Base-by-base conservation (phyloP, 2,888 invertebrate species). In the Tipula helvola region DNA sequence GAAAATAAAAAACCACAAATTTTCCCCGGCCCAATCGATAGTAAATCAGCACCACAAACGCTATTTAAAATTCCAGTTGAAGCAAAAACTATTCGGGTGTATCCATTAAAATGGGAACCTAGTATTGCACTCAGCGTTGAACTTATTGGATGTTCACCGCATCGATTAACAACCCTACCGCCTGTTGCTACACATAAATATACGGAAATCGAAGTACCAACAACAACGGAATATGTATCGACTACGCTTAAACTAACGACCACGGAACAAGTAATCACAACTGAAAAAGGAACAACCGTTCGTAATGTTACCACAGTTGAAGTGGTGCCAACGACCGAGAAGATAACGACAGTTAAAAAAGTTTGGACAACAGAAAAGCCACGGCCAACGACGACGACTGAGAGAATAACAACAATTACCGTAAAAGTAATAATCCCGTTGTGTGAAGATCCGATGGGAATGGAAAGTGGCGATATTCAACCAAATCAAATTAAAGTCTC, bases 71-170 rank as follows among this genome's bases (percentile, higher is more conserved):
- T 93, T 3, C 96, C 97, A 0, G 92, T 97, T 86, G 96, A 96
- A 90, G 96, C 97, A 0, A 94, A 94, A 89, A 93, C 94, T 28
- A 89, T 97, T 10, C 93, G 96, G 87, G 92, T 97, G 87, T 93
- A 93, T 88, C 97, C 97, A 0, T 91, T 94, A 36, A 94, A 95
- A 3, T 97, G 96, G 96, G 93, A 95, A 88, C 93, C 93, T 4
- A 94, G 95, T 83, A 93, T 93, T 87, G 93, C 95, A 0, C 91
- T 97, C 88, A 92, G 95, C 87, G 92, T 96, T 41, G 96, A 97
- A 89, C 90, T 97, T 8, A 92, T 97, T 71, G 96, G 97, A 5
- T 97, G 97, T 90, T 90, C 90, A 2, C 90, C 91, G 88, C 71
- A 10, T 71, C 71, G 71, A 28, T 28, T 28, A 28, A 71, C 71